These are phyloP conservation scores for Danionella dracula DNA, from an alignment of 2,797 vertebrate species.

Conservation along the genomic window DNA sequence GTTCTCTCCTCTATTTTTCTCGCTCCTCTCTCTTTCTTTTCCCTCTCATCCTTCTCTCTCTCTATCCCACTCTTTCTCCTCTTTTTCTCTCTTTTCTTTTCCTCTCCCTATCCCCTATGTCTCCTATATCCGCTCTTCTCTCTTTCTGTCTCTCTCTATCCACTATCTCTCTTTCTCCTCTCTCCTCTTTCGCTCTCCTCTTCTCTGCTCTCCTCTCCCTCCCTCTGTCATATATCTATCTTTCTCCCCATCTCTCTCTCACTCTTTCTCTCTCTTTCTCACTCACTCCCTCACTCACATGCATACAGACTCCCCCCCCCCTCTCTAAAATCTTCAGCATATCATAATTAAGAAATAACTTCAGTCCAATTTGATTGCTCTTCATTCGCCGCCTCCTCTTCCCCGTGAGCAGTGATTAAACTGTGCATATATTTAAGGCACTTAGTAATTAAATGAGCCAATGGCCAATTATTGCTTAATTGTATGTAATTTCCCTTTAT, in stretches of 20 bases:
- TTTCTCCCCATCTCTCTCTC: not conserved
- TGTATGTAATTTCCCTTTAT: slow-evolving; percentile 44
- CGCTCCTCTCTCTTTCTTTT: too few relatives aligned
- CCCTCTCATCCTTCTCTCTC: too few relatives aligned
- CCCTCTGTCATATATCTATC: not conserved
- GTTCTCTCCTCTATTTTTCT: too few relatives aligned
- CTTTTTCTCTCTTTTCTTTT: too few relatives aligned
- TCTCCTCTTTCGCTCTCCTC: too few relatives aligned
- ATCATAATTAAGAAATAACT: slow-evolving; percentile 57
- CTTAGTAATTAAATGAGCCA: slow-evolving; percentile 71
- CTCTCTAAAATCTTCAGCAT: slow-evolving; percentile 42
- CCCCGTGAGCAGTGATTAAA: slow-evolving; percentile 94
- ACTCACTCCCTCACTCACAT: not conserved
- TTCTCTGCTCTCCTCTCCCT: too few relatives aligned
- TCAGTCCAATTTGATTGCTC: slow-evolving; percentile 67
- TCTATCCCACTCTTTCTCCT: too few relatives aligned
- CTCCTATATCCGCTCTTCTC: too few relatives aligned
- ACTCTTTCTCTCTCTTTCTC: not conserved
- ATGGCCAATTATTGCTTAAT: slow-evolving; percentile 47
- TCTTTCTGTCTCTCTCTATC: too few relatives aligned
- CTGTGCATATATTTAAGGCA: slow-evolving; percentile 92
- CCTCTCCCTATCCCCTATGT: too few relatives aligned
- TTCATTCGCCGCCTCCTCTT: slow-evolving; percentile 82
- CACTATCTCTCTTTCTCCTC: too few relatives aligned
- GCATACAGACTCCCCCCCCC: not conserved